Base-by-base conservation (phyloP, 2,113 vertebrate species). In the Rhea americana region DNA sequence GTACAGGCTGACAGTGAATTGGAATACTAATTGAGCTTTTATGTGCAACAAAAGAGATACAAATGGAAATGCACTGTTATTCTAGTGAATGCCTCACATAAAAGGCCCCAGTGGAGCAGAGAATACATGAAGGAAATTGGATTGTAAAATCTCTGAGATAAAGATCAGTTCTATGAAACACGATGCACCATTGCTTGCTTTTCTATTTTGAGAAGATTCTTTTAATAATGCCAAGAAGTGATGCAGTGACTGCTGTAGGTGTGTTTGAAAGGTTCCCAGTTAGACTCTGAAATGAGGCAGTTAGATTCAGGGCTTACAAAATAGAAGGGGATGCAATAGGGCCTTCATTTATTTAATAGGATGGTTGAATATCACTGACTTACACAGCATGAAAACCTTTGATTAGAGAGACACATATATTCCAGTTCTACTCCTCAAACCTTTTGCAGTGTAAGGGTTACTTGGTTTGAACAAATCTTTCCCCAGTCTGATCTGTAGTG, bases 11-110 rank as follows among this genome's bases (percentile, higher is more conserved):
- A 78, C 82, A 87, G 56, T 43, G 93, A 95, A 85, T 95, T 78
- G 90, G 94, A 95, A 97, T 97, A 92, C 93, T 97, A 97, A 98
- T 87, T 97, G 96, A 96, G 91, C 78, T 96, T 95, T 95, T 82
- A 97, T 92, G 93, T 93, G 86, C 84, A 78, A 94, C 90, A 93
- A 84, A 96, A 95, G 83, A 89, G 70, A 89, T 90, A 90, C 92
- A 91, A 91, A 85, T 94, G 80, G 82, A 95, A 92, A 80, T 72
- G 68, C 53, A 24, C 56, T 86, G 71, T 93, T 93, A 68, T 95
- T 92, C 89, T 80, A 86, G 58, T 82, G 77, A 93, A 89, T 70
- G 51, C 76, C 72, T 90, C 39, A 75, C 71, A 89, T 95, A 89
- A 94, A 92, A 91, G 84, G 89, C 82, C 93, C 70, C 94, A 82